Evolutionary conservation across 1,140 invertebrate genomes (phyloP).

Genomic region (Penaeus japonicus): DNA sequence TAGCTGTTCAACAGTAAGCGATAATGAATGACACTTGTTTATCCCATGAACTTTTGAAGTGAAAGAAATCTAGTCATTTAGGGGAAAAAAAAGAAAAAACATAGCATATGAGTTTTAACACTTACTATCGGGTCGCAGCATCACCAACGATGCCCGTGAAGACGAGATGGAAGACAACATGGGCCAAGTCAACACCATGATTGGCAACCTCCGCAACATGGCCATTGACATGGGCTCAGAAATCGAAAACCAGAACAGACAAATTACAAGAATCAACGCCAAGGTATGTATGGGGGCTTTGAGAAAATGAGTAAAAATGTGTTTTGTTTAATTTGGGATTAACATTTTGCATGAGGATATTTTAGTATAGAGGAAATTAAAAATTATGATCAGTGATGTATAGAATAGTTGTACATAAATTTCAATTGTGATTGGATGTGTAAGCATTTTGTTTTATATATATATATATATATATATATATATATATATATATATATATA

Average conservation of each 20-base stretch:
- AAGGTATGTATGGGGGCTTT: constrained; percentile 76
- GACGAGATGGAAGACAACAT: constrained; percentile 92
- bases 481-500: background rate
- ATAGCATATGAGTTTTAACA: too few relatives aligned
- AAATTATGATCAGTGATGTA: background rate
- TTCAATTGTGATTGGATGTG: background rate
- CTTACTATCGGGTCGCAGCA: constrained; percentile 67
- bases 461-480: background rate
- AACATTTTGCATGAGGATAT: background rate
- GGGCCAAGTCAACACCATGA: constrained; percentile 86
- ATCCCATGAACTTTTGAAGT: too few relatives aligned
- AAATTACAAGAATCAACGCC: constrained; percentile 95
- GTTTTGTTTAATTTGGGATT: background rate
- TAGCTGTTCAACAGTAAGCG: too few relatives aligned
- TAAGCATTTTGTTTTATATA: background rate
- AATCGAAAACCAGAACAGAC: constrained; percentile 95
- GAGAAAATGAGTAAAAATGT: too few relatives aligned
- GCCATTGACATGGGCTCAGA: constrained; percentile 99
- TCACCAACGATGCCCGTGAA: constrained; percentile 88
- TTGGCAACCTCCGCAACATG: constrained; percentile 98
- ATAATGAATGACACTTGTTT: too few relatives aligned
- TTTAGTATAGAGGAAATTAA: background rate
- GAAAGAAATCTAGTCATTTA: too few relatives aligned
- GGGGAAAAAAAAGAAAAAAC: too few relatives aligned
- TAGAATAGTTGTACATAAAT: constrained; percentile 2